Evolutionary conservation across 2,888 invertebrate species (phyloP).

Genomic region (Agrotis puta): DNA sequence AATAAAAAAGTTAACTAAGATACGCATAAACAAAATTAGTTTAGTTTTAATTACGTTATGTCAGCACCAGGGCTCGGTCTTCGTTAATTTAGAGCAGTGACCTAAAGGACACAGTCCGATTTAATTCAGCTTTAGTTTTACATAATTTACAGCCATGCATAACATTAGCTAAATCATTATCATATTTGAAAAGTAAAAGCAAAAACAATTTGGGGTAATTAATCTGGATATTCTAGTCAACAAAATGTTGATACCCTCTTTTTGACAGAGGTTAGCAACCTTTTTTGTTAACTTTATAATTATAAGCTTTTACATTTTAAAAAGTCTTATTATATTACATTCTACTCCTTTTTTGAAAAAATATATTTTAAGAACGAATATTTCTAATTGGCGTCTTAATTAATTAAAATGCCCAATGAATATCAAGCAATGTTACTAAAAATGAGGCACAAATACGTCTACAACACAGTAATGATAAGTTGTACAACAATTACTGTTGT

Average conservation of each 20-base stretch:
- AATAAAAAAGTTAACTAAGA: conserved; percentile 33
- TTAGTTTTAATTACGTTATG: conserved; percentile 58
- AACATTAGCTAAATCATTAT: conserved; percentile 46
- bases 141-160: conserved; percentile 35
- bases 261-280: conserved; percentile 26
- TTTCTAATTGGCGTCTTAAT: not conserved
- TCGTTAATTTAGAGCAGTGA: conserved; percentile 54
- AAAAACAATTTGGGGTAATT: conserved; percentile 39
- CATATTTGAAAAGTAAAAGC: conserved; percentile 41
- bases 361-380: not conserved
- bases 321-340: conserved; percentile 18
- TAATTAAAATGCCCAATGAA: not conserved
- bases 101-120: conserved; percentile 42
- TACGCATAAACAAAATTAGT: conserved; percentile 46
- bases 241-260: conserved; percentile 35
- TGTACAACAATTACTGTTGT: not conserved
- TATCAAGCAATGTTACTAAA: not conserved
- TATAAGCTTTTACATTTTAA: conserved; percentile 35
- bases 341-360: conserved; percentile 10
- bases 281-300: conserved; percentile 9
- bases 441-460: not conserved
- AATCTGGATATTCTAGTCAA: conserved; percentile 26
- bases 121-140: conserved; percentile 37
- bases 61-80: conserved; percentile 42
- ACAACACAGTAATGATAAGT: not conserved